phyloP scores from a whole-genome alignment of 2,888 invertebrate species.

The Tricholauxania praeusta region DNA sequence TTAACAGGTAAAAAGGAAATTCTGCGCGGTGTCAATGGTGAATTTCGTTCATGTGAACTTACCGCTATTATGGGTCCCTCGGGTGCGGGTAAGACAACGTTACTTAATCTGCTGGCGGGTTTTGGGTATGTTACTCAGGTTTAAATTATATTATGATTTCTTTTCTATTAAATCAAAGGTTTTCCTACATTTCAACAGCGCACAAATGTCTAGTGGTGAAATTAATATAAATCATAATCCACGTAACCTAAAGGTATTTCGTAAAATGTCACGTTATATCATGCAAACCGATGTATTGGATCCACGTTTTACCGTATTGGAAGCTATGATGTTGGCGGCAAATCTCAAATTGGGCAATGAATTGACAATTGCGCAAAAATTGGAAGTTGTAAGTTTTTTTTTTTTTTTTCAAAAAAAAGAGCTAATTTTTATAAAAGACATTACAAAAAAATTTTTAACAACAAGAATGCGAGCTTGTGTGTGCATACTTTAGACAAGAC shows the following conservation, averaged over 20 bases:
- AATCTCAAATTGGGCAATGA: slow-evolving; percentile 86
- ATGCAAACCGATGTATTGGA: slow-evolving; percentile 94
- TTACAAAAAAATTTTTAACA: not conserved
- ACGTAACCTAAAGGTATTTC: slow-evolving; percentile 81
- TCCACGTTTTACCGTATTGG: slow-evolving; percentile 87
- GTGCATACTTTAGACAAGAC: not conserved
- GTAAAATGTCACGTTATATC: slow-evolving; percentile 92
- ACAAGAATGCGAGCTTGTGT: not conserved
- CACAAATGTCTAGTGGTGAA: slow-evolving; percentile 75
- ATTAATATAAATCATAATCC: slow-evolving; percentile 84
- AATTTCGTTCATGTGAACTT: slow-evolving; percentile 86
- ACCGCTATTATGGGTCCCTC: slow-evolving; percentile 95
- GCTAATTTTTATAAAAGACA: too few relatives aligned
- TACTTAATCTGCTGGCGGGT: slow-evolving; percentile 90
- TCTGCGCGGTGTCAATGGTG: slow-evolving; percentile 83
- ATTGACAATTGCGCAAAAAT: slow-evolving; percentile 74
- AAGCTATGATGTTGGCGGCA: slow-evolving; percentile 90
- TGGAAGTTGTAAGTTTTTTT: slow-evolving; percentile 74
- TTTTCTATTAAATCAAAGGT: not conserved
- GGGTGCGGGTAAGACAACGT: slow-evolving; percentile 91
- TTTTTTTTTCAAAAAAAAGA: too few relatives aligned
- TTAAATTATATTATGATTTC: not conserved
- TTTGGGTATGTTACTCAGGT: slow-evolving; percentile 78
- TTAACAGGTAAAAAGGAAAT: slow-evolving; percentile 81
- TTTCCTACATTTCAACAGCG: slow-evolving; percentile 69